Conservation (phyloP, 2,888 invertebrate genomes). For the Chrysopilus asiliformis region DNA sequence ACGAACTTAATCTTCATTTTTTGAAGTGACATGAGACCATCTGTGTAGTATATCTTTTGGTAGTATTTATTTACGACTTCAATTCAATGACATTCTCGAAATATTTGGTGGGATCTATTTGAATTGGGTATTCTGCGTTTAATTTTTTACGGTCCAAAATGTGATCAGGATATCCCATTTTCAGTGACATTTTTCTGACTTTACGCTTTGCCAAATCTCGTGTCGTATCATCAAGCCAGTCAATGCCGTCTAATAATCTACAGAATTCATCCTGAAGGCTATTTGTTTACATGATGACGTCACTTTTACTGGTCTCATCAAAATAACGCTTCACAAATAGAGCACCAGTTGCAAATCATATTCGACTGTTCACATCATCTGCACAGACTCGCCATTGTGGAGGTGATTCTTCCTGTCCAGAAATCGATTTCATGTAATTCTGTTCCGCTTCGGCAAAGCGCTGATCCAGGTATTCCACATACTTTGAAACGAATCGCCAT, state of each 20-base stretch:
- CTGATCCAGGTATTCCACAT: slow-evolving; percentile 13
- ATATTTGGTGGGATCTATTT: neutral
- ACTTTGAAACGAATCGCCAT: slow-evolving; percentile 15
- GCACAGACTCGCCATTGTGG: neutral
- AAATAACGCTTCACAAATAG: neutral
- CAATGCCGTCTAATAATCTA: neutral
- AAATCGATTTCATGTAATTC: neutral
- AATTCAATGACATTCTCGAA: neutral
- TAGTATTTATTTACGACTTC: no score
- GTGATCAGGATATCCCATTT: neutral
- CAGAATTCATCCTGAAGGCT: neutral
- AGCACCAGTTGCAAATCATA: neutral
- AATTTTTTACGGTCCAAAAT: neutral
- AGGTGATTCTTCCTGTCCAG: neutral
- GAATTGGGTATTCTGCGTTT: neutral
- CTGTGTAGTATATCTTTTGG: no score
- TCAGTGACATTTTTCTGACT: neutral
- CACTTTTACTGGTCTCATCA: neutral
- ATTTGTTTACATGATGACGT: neutral
- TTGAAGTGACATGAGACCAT: no score
- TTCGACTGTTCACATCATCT: neutral
- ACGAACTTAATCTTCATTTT: no score
- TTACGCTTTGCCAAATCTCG: neutral
- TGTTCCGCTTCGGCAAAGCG: slow-evolving; percentile 6
- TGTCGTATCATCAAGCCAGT: neutral